phyloP scores from a whole-genome alignment of 1,140 invertebrate species.

The Mya arenaria region DNA sequence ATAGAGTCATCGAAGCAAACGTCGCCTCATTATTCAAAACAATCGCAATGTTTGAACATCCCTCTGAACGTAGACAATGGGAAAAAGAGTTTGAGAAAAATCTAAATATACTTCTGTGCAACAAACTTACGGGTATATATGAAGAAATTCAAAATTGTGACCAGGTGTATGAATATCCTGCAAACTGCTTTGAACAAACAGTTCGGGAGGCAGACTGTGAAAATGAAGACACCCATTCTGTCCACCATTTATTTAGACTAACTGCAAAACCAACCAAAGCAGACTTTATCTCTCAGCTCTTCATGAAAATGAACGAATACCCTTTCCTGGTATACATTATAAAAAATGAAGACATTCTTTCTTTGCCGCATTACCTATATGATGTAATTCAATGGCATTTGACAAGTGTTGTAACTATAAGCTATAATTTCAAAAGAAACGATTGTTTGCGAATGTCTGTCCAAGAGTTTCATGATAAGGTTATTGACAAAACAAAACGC shows the following conservation, averaged over 20 bases:
- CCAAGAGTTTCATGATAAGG: background rate
- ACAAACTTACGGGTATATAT: background rate
- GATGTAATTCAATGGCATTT: constrained; percentile 40
- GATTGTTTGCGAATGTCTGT: constrained; percentile 32
- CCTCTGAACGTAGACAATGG: background rate
- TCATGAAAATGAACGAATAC: background rate
- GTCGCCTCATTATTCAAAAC: background rate
- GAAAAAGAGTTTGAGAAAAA: constrained; percentile 17
- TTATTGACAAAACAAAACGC: background rate
- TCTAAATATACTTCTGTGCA: background rate
- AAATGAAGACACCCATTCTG: background rate
- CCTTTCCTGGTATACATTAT: background rate
- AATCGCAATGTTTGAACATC: background rate
- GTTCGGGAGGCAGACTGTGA: background rate
- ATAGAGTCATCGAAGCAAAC: background rate
- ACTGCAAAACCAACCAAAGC: background rate
- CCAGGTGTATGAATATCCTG: background rate
- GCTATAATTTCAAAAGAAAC: constrained; percentile 23
- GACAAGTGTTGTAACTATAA: background rate
- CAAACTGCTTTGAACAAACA: background rate
- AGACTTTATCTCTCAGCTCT: constrained; percentile 3
- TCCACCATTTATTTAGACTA: constrained; percentile 11
- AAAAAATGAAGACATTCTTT: background rate
- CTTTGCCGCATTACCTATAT: constrained; percentile 3
- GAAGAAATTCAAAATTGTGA: background rate